A percentile compares a stretch with the other conserved stretches of the same genome.
These are phyloP conservation scores for Globodera rostochiensis DNA, from an alignment of 1,140 invertebrate species.

Conservation along the genomic window DNA sequence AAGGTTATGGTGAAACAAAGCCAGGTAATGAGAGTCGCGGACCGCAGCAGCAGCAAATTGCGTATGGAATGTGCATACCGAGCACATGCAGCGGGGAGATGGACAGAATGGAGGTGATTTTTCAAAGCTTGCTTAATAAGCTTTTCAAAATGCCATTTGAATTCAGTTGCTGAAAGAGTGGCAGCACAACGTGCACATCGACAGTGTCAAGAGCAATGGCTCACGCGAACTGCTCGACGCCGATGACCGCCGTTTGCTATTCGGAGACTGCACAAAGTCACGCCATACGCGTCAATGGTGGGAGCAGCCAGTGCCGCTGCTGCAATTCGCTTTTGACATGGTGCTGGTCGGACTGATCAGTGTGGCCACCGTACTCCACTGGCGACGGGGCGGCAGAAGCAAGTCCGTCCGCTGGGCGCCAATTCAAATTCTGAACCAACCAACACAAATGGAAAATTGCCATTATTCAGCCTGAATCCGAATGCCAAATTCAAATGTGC, in stretches of 20 bases:
- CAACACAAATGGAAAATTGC: not conserved
- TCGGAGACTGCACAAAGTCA: conserved; percentile 59
- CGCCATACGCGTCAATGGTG: conserved; percentile 61
- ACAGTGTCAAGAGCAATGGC: conserved; percentile 34
- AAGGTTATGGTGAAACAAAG: not conserved
- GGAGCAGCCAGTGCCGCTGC: conserved; percentile 57
- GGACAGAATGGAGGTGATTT: conserved; percentile 47
- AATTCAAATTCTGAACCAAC: not conserved
- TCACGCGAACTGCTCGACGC: not conserved
- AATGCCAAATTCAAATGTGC: conserved; percentile 5
- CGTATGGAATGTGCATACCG: conserved; percentile 63
- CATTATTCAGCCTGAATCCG: not conserved
- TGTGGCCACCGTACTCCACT: conserved; percentile 61
- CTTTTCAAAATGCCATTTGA: conserved; percentile 25
- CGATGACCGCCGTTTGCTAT: conserved; percentile 47
- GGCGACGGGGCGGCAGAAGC: conserved; percentile 47
- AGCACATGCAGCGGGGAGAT: conserved; percentile 53
- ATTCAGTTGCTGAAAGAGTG: conserved; percentile 60
- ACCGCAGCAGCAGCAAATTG: conserved; percentile 28
- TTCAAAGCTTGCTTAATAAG: not conserved
- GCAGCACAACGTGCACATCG: conserved; percentile 30
- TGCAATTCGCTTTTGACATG: conserved; percentile 62
- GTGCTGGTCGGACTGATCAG: conserved; percentile 52
- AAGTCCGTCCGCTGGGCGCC: conserved; percentile 2
- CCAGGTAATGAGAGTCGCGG: not conserved